A percentile compares a stretch with the other conserved stretches of the same genome.
Evolutionary conservation across 2,888 invertebrate species (phyloP).

Genomic region (Anthophora plumipes): DNA sequence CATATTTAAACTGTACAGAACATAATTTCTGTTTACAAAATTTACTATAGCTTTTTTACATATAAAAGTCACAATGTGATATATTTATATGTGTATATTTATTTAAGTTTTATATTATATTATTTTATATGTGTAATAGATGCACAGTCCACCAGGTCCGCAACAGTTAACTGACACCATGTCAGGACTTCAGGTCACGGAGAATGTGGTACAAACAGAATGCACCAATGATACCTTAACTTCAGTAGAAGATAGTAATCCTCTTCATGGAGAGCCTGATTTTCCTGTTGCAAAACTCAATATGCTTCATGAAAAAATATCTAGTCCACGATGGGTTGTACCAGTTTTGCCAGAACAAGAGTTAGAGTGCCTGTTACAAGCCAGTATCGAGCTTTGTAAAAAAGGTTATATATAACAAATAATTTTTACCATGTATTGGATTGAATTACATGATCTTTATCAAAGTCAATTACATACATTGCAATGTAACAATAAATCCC

Average conservation of each 20-base stretch:
- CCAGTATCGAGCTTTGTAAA: constrained; percentile 94
- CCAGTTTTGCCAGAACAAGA: constrained; percentile 98
- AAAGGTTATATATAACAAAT: constrained; percentile 87
- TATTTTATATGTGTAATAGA: constrained; percentile 67
- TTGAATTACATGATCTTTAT: neutral
- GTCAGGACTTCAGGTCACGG: constrained; percentile 81
- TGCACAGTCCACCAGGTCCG: constrained; percentile 82
- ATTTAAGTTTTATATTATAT: neutral
- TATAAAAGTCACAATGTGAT: neutral
- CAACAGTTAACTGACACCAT: constrained; percentile 82
- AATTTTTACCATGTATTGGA: neutral
- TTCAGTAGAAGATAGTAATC: constrained; percentile 78
- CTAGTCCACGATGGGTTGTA: constrained; percentile 98
- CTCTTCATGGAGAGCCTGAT: constrained; percentile 86
- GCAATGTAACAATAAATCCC: neutral
- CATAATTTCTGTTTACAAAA: neutral
- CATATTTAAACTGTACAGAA: too few relatives aligned
- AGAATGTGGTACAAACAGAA: constrained; percentile 80
- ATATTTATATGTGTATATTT: too few relatives aligned
- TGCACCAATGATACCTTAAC: constrained; percentile 77
- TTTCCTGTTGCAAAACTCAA: constrained; percentile 96
- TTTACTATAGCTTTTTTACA: neutral
- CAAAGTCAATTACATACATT: neutral
- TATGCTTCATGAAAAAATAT: constrained; percentile 97
- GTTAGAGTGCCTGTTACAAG: constrained; percentile 95